Evolutionary conservation across 2,797 vertebrate genomes (phyloP).

Genomic region (Arctocebus calabarensis): DNA sequence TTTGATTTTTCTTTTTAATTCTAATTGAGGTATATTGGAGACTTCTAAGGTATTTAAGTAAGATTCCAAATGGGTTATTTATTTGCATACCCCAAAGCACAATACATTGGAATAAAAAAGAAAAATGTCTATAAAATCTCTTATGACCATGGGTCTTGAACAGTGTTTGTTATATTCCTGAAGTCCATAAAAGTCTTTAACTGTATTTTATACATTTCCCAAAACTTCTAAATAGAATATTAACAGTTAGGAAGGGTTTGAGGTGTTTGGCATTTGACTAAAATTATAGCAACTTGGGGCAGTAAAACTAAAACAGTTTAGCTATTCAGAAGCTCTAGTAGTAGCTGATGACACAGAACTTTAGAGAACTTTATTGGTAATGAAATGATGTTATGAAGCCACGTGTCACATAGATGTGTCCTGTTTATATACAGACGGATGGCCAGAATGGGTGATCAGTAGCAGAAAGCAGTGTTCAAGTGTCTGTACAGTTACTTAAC

Average conservation of each 20-base stretch:
- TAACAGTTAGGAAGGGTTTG: neutral
- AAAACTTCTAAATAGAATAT: slow-evolving; percentile 23
- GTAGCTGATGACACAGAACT: slow-evolving; percentile 30
- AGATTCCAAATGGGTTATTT: neutral
- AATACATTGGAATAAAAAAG: slow-evolving; percentile 2
- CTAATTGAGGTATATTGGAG: neutral
- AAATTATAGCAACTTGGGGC: neutral
- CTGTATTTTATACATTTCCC: neutral
- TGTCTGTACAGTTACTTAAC: neutral
- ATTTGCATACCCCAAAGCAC: neutral
- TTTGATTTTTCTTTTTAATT: neutral
- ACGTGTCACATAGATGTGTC: neutral
- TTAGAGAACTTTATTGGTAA: neutral
- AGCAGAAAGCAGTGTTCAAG: neutral
- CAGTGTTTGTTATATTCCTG: neutral
- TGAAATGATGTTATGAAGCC: neutral
- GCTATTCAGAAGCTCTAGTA: slow-evolving; percentile 30
- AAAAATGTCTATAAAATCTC: slow-evolving; percentile 5
- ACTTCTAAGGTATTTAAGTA: slow-evolving; percentile 16
- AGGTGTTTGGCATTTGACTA: slow-evolving; percentile 37
- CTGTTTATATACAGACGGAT: neutral
- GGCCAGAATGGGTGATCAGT: neutral
- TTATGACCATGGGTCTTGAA: neutral
- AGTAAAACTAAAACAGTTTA: neutral
- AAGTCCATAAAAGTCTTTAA: neutral